phyloP scores from a whole-genome alignment of 2,888 invertebrate species.

The Globia sparganii region DNA sequence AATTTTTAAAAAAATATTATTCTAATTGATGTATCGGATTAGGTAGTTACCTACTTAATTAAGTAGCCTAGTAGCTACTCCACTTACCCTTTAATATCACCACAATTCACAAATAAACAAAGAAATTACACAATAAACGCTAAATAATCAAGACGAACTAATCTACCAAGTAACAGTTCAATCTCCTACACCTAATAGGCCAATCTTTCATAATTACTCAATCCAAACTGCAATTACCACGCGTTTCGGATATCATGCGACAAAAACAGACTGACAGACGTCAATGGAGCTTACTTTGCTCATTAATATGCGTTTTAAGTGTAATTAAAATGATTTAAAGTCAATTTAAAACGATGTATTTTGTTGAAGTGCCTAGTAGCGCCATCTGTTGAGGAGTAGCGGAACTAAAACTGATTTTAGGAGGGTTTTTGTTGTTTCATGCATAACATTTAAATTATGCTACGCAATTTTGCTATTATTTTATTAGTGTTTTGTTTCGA shows the following conservation, averaged over 20 bases:
- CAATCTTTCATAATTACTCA: conserved; percentile 72
- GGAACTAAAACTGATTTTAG: conserved; percentile 26
- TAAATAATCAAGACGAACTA: conserved; percentile 35
- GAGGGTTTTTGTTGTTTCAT: not conserved
- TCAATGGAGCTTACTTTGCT: conserved; percentile 47
- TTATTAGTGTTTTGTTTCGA: not conserved
- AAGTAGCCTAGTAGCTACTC: not conserved
- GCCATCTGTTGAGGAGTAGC: conserved; percentile 85
- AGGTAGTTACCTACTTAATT: not conserved
- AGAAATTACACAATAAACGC: conserved; percentile 34
- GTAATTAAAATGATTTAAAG: conserved; percentile 78
- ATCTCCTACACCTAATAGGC: conserved; percentile 61
- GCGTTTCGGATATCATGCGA: conserved; percentile 56
- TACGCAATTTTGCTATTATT: not conserved
- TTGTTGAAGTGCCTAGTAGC: conserved; percentile 51
- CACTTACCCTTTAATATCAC: conserved; percentile 16
- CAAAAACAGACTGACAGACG: conserved; percentile 59
- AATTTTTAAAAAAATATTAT: not conserved
- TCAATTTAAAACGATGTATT: conserved; percentile 42
- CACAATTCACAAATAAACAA: conserved; percentile 32
- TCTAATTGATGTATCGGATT: not conserved
- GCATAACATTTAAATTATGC: not conserved
- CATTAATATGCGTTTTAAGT: conserved; percentile 73
- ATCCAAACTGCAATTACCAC: conserved; percentile 54
- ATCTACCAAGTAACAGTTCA: conserved; percentile 44